Evolutionary conservation across 1,140 invertebrate genomes (phyloP).

Genomic region (Saccostrea glomerata): DNA sequence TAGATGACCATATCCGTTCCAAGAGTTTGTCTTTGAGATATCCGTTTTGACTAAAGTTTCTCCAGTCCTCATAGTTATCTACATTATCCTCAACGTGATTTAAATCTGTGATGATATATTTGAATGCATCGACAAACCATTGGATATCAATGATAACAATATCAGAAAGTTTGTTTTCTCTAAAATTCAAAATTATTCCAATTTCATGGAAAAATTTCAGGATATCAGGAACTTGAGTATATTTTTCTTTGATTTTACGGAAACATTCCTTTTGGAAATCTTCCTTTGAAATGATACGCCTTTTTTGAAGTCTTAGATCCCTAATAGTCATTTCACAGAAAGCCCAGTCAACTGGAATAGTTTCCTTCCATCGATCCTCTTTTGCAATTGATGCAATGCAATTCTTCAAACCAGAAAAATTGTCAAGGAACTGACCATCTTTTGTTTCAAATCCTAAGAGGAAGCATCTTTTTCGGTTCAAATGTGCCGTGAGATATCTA

Average conservation of each 20-base stretch:
- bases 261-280: too few relatives aligned
- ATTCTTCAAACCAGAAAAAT: too few relatives aligned
- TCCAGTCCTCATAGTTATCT: not conserved
- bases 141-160: too few relatives aligned
- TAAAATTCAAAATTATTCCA: too few relatives aligned
- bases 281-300: too few relatives aligned
- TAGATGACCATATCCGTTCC: not conserved
- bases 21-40: not conserved
- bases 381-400: too few relatives aligned
- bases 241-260: too few relatives aligned
- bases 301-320: not conserved
- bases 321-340: not conserved
- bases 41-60: not conserved
- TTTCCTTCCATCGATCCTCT: not conserved
- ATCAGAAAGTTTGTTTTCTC: too few relatives aligned
- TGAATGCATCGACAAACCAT: too few relatives aligned
- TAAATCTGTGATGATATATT: too few relatives aligned
- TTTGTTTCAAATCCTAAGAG: not conserved
- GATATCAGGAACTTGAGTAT: too few relatives aligned
- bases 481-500: not conserved
- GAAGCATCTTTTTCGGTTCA: not conserved
- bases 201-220: too few relatives aligned
- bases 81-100: not conserved
- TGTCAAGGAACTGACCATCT: not conserved
- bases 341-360: not conserved